phyloP scores from a whole-genome alignment of 2,888 invertebrate genomes.

The Pharmacophagus antenor region DNA sequence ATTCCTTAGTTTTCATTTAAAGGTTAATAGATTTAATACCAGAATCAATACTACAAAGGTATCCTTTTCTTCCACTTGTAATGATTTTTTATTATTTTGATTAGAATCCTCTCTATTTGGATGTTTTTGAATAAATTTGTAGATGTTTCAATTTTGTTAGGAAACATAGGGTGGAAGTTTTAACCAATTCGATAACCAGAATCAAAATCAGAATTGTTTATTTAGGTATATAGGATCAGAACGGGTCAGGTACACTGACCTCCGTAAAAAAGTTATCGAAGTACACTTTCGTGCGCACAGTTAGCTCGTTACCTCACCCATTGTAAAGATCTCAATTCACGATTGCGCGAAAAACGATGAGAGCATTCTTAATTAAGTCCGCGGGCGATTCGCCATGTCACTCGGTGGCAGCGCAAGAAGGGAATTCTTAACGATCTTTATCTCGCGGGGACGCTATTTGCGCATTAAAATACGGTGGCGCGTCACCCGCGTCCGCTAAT shows the following conservation, averaged over 20 bases:
- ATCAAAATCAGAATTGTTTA: too few relatives aligned
- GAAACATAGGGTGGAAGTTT: neutral
- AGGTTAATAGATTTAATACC: too few relatives aligned
- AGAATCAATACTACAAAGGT: too few relatives aligned
- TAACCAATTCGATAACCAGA: neutral
- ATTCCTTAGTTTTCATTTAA: too few relatives aligned
- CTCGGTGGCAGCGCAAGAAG: conserved; percentile 39
- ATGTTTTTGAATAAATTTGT: too few relatives aligned
- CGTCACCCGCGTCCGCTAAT: conserved; percentile 49
- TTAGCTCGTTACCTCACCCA: conserved; percentile 19
- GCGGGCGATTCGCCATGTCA: conserved; percentile 36
- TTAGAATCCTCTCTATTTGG: too few relatives aligned
- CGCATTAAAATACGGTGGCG: conserved; percentile 46
- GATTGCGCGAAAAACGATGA: conserved; percentile 24
- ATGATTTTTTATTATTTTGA: too few relatives aligned
- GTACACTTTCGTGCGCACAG: conserved; percentile 16
- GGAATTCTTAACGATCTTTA: conserved; percentile 62
- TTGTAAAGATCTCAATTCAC: conserved; percentile 26
- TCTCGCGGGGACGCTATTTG: conserved; percentile 50
- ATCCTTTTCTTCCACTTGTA: too few relatives aligned
- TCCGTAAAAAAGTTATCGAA: neutral
- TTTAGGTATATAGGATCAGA: too few relatives aligned
- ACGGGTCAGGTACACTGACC: neutral
- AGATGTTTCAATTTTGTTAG: neutral
- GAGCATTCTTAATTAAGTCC: conserved; percentile 39